phyloP scores from a whole-genome alignment of 2,888 invertebrate species.

The Scaptomyza flava region DNA sequence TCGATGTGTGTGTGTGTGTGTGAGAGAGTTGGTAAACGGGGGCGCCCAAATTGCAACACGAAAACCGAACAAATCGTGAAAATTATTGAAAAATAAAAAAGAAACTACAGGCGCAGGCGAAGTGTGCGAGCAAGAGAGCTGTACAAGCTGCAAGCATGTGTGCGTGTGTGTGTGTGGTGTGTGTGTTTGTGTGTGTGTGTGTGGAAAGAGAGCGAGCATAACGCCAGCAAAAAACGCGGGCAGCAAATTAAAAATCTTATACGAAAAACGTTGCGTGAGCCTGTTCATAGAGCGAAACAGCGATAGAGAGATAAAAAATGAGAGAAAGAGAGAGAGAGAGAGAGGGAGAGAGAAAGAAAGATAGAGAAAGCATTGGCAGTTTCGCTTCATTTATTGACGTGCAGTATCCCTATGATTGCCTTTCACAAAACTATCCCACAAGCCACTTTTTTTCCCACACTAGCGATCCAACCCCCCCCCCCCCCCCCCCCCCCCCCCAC shows the following conservation, averaged over 20 bases:
- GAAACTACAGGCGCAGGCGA: slow-evolving; percentile 27
- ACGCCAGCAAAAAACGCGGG: slow-evolving; percentile 42
- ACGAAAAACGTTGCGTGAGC: slow-evolving; percentile 57
- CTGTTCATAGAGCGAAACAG: slow-evolving; percentile 11
- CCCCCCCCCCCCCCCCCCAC: neutral
- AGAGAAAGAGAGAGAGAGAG: neutral
- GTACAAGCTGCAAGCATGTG: slow-evolving; percentile 2
- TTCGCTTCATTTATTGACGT: slow-evolving; percentile 74
- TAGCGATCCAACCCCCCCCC: slow-evolving; percentile 5
- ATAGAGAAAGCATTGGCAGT: neutral
- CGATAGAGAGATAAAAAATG: neutral
- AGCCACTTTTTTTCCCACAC: neutral
- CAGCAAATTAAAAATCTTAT: slow-evolving; percentile 70
- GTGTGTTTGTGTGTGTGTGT: neutral
- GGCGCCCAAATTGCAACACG: slow-evolving; percentile 73
- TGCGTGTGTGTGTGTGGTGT: neutral
- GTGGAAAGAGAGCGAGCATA: slow-evolving; percentile 12
- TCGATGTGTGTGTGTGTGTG: slow-evolving; percentile 13
- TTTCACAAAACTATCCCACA: slow-evolving; percentile 46
- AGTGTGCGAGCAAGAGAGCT: slow-evolving; percentile 17
- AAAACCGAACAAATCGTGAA: slow-evolving; percentile 75
- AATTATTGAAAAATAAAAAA: slow-evolving; percentile 64
- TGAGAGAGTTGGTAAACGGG: neutral
- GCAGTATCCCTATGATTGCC: slow-evolving; percentile 75
- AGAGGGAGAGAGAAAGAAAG: neutral